These are phyloP conservation scores for Hypsibius dujardini DNA, from an alignment of 1,140 invertebrate genomes.

Conservation along the genomic window DNA sequence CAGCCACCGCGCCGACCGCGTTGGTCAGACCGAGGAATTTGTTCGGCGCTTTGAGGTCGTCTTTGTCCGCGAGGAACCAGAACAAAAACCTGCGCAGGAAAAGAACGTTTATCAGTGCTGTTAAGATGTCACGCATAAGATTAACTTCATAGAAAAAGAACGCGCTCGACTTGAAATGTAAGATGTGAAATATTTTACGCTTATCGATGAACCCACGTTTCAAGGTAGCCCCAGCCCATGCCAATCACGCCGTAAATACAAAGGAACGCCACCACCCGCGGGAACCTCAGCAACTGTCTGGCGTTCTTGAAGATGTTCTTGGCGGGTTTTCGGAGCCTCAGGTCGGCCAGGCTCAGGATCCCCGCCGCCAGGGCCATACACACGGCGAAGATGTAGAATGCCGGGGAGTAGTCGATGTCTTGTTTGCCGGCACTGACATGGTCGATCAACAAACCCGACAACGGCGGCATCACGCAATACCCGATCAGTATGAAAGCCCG, in stretches of 20 bases:
- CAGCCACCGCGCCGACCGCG: constrained; percentile 55
- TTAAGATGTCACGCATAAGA: too few relatives aligned
- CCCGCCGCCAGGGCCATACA: constrained; percentile 43
- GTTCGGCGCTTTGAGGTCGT: constrained; percentile 55
- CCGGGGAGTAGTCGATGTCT: constrained; percentile 44
- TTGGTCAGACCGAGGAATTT: constrained; percentile 65
- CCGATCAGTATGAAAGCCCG: neutral
- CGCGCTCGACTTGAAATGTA: neutral
- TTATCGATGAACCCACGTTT: constrained; percentile 11
- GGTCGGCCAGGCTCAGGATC: constrained; percentile 47
- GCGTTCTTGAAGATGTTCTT: constrained; percentile 52
- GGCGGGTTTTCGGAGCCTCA: constrained; percentile 56
- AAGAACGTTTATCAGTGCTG: too few relatives aligned
- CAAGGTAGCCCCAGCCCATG: constrained; percentile 30
- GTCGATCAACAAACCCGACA: constrained; percentile 44
- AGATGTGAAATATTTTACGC: constrained; percentile 14
- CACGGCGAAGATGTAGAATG: constrained; percentile 54
- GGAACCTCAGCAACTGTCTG: constrained; percentile 46
- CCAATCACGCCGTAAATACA: constrained; percentile 52
- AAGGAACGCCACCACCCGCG: constrained; percentile 53
- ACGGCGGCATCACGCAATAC: constrained; percentile 3
- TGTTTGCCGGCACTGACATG: constrained; percentile 39
- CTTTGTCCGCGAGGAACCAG: constrained; percentile 23
- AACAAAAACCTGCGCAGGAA: neutral
- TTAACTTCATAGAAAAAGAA: too few relatives aligned